Conservation (phyloP, 2,888 invertebrate species). For the Catocala fraxini region DNA sequence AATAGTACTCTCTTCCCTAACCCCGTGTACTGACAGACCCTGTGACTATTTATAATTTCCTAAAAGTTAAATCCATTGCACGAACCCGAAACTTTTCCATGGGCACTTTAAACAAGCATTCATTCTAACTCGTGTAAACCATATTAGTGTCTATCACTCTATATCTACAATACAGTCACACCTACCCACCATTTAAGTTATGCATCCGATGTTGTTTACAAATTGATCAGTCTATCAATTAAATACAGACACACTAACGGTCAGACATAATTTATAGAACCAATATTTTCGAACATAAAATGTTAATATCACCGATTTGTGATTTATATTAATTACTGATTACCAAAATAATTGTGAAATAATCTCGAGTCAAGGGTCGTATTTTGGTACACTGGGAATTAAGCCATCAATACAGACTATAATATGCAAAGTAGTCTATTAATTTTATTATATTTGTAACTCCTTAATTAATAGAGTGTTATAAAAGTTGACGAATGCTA, state of each 20-base stretch:
- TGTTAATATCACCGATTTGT: constrained; percentile 26
- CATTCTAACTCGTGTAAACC: too few relatives aligned
- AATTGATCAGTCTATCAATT: constrained; percentile 5
- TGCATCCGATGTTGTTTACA: neutral
- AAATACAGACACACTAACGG: constrained; percentile 2
- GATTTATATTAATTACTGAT: constrained; percentile 34
- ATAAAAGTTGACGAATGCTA: too few relatives aligned
- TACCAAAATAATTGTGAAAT: constrained; percentile 29
- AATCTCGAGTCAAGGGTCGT: constrained; percentile 33
- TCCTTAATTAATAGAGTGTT: neutral
- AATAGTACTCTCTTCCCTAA: too few relatives aligned
- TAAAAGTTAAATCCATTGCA: too few relatives aligned
- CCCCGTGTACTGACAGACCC: too few relatives aligned
- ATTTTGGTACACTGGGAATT: constrained; percentile 20
- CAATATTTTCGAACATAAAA: constrained; percentile 32
- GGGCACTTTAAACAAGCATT: too few relatives aligned
- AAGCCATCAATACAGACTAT: constrained; percentile 2
- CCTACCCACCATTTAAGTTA: too few relatives aligned
- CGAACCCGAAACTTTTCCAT: too few relatives aligned
- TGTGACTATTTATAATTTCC: too few relatives aligned
- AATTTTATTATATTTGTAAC: constrained; percentile 1
- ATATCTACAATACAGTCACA: too few relatives aligned
- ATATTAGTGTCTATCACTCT: too few relatives aligned
- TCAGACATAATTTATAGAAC: constrained; percentile 16
- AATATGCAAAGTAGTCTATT: constrained; percentile 1